A percentile compares a stretch with the other conserved stretches of the same genome.
phyloP scores from a whole-genome alignment of 2,113 vertebrate species.

The Microtus montanus region DNA sequence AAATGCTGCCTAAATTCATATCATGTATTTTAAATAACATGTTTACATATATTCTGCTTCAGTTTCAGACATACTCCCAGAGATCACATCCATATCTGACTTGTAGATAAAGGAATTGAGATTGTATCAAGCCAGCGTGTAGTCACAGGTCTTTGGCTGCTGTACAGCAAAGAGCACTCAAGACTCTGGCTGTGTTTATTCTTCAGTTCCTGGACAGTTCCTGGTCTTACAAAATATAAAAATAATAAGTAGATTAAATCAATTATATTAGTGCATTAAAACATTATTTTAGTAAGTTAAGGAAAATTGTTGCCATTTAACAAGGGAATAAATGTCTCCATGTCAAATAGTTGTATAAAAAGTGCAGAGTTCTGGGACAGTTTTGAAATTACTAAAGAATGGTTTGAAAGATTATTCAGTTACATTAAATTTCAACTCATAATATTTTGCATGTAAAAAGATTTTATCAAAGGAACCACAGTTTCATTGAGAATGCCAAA shows the following conservation, averaged over 20 bases:
- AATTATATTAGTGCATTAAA: background rate
- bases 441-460: background rate
- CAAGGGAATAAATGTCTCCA: background rate
- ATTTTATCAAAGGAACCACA: background rate
- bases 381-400: background rate
- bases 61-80: background rate
- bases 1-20: background rate
- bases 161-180: background rate
- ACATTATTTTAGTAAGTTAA: background rate
- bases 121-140: background rate
- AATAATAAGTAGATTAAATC: background rate
- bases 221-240: background rate
- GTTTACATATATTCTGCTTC: background rate
- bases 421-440: conserved; percentile 46
- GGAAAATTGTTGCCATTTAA: background rate
- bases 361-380: background rate
- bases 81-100: background rate
- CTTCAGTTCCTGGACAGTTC: background rate
- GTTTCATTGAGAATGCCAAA: background rate
- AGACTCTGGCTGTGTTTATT: background rate
- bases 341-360: background rate
- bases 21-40: background rate
- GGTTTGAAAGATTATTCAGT: background rate
- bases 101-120: background rate
- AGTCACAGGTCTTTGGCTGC: background rate